Percentiles rank a stretch among this genome's conserved stretches.
phyloP scores from a whole-genome alignment of 2,797 vertebrate species.

The Triplophysa yarkandensis region DNA sequence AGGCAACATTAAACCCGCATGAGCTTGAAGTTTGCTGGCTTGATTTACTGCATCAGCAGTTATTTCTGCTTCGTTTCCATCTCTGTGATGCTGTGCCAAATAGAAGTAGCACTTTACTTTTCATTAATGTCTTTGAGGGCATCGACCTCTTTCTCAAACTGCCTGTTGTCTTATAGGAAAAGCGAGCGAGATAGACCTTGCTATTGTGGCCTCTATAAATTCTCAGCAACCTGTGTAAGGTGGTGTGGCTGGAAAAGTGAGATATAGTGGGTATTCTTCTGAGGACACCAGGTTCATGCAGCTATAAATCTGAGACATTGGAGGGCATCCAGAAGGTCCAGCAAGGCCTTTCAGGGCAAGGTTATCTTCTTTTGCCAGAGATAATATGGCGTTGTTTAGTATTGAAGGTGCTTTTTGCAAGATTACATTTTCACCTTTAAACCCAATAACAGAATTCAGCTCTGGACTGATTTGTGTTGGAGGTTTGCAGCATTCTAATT shows the following conservation, averaged over 20 bases:
- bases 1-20: conserved; percentile 4
- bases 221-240: neutral
- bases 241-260: conserved; percentile 3
- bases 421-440: conserved; percentile 20
- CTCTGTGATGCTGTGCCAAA: conserved; percentile 2
- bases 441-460: neutral
- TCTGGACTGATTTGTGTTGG: conserved; percentile 12
- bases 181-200: conserved; percentile 5
- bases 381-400: conserved; percentile 17
- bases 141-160: conserved; percentile 11
- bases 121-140: neutral
- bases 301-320: conserved; percentile 18
- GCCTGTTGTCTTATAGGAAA: neutral
- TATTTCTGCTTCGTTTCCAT: neutral
- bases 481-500: neutral
- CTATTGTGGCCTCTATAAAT: conserved; percentile 36
- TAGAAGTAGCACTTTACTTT: conserved; percentile 1
- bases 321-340: conserved; percentile 16
- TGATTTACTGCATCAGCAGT: conserved; percentile 14
- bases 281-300: conserved; percentile 29
- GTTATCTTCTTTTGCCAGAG: conserved; percentile 31
- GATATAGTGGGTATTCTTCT: conserved; percentile 32
- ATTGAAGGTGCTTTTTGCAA: conserved; percentile 27
- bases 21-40: neutral
- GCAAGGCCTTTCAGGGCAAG: conserved; percentile 17